Conservation (phyloP, 2,113 vertebrate species). For the Scytalopus superciliaris region DNA sequence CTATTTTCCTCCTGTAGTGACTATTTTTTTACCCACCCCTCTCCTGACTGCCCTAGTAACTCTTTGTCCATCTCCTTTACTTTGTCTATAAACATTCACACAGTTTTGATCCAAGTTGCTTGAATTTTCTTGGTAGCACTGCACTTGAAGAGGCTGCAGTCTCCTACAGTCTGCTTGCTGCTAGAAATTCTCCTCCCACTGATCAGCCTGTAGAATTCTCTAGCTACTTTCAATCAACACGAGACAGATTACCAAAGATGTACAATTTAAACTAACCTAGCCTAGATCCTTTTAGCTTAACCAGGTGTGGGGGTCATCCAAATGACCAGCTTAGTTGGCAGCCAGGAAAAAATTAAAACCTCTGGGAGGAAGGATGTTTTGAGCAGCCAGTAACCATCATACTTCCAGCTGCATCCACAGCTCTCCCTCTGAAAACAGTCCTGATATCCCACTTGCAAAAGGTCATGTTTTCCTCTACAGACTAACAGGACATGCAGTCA, state of each 20-base stretch:
- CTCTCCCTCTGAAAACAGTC: not conserved
- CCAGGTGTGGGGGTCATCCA: slow-evolving; percentile 27
- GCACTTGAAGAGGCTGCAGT: not conserved
- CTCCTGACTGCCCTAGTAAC: not conserved
- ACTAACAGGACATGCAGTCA: not conserved
- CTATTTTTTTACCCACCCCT: not conserved
- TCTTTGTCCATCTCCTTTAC: not conserved
- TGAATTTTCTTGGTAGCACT: not conserved
- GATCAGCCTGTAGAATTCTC: not conserved
- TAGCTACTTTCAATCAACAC: slow-evolving; percentile 29
- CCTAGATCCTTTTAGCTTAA: not conserved
- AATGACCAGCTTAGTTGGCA: not conserved
- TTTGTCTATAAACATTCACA: not conserved
- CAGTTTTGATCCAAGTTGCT: not conserved
- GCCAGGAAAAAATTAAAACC: slow-evolving; percentile 6
- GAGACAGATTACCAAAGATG: not conserved
- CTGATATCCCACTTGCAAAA: not conserved
- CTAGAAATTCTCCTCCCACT: not conserved
- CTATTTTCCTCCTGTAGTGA: not conserved
- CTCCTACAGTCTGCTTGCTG: not conserved
- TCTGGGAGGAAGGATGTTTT: slow-evolving; percentile 36
- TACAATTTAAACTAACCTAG: slow-evolving; percentile 34
- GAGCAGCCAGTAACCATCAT: not conserved
- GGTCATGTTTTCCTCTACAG: not conserved
- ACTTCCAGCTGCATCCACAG: slow-evolving; percentile 38